Evolutionary conservation across 2,888 invertebrate species (phyloP).

Genomic region (Euphydryas editha): DNA sequence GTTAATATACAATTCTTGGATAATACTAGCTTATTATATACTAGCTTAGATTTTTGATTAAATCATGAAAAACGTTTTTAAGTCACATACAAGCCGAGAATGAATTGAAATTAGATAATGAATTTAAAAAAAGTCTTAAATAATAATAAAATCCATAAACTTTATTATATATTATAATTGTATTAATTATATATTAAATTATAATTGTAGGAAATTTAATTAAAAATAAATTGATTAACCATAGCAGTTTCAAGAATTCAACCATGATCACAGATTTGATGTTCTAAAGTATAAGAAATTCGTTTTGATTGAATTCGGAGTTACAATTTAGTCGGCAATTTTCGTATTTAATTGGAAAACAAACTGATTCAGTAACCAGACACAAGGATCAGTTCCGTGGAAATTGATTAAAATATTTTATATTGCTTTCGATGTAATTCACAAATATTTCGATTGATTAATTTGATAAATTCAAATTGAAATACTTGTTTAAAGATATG

Average conservation of each 20-base stretch:
- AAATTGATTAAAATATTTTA: constrained; percentile 9
- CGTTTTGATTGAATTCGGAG: background rate
- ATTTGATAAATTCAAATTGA: background rate
- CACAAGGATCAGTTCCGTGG: constrained; percentile 2
- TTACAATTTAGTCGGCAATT: constrained; percentile 17
- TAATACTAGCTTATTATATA: too few relatives aligned
- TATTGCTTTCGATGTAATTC: background rate
- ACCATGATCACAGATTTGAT: background rate
- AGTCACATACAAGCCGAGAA: too few relatives aligned
- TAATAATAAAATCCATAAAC: too few relatives aligned
- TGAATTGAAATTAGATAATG: too few relatives aligned
- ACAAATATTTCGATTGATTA: background rate
- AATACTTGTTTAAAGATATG: background rate
- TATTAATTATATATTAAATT: too few relatives aligned
- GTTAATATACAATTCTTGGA: too few relatives aligned
- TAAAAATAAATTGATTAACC: background rate
- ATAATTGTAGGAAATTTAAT: too few relatives aligned
- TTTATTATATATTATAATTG: too few relatives aligned
- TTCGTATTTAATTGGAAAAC: constrained; percentile 23
- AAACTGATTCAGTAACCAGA: constrained; percentile 14
- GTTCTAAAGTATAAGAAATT: background rate
- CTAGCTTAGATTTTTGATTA: too few relatives aligned
- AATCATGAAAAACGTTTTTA: too few relatives aligned
- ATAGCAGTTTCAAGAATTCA: background rate
- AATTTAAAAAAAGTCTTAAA: too few relatives aligned